phyloP scores from a whole-genome alignment of 2,113 vertebrate genomes.

The Gallinago media region DNA sequence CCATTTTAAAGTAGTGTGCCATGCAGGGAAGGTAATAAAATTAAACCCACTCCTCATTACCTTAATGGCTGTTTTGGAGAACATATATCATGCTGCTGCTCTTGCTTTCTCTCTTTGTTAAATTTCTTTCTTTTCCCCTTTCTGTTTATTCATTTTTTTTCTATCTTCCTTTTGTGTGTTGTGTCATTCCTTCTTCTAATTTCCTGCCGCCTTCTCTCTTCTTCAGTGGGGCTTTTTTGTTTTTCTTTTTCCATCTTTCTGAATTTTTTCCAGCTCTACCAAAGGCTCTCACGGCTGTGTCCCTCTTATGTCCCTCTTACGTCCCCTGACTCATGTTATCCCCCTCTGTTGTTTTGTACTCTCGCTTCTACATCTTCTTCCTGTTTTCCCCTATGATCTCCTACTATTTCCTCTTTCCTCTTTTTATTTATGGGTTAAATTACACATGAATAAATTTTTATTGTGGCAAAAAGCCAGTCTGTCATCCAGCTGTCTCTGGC shows the following conservation, averaged over 20 bases:
- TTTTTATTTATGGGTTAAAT: not conserved
- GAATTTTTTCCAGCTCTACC: not conserved
- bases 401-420: not conserved
- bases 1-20: not conserved
- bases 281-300: not conserved
- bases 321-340: not conserved
- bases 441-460: not conserved
- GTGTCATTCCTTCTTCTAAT: not conserved
- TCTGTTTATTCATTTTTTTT: not conserved
- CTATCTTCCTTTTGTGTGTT: not conserved
- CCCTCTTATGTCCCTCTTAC: not conserved
- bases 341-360: not conserved
- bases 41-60: not conserved
- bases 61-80: not conserved
- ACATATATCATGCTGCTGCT: not conserved
- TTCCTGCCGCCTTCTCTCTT: not conserved
- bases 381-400: not conserved
- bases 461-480: not conserved
- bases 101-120: not conserved
- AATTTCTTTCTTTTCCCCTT: not conserved
- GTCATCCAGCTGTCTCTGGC: not conserved
- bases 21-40: not conserved
- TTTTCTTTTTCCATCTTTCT: not conserved
- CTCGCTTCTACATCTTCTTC: not conserved
- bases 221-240: not conserved